These are phyloP conservation scores for Podarcis lilfordi DNA, from an alignment of 2,797 vertebrate species.

Conservation along the genomic window DNA sequence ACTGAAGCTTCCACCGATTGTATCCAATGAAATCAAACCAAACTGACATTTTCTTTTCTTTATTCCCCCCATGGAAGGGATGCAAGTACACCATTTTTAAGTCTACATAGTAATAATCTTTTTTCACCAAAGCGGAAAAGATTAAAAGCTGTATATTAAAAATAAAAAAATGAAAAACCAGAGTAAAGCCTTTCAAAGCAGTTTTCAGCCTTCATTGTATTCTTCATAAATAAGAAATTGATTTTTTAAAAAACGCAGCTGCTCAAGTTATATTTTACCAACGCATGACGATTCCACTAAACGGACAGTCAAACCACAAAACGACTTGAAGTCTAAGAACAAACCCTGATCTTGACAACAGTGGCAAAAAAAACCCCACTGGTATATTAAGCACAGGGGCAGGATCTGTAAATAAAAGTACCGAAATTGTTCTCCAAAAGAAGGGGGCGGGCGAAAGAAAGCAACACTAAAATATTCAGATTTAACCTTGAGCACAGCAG, in stretches of 20 bases:
- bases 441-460: neutral
- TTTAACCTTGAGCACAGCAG: neutral
- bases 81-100: rapidly evolving
- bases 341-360: neutral
- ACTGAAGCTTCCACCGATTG: neutral
- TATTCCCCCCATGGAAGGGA: neutral
- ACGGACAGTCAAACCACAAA: neutral
- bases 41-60: neutral
- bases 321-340: rapidly evolving
- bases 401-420: neutral
- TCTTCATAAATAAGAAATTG: neutral
- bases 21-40: neutral
- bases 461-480: rapidly evolving
- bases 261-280: neutral
- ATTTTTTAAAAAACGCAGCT: neutral
- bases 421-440: neutral
- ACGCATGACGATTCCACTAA: neutral
- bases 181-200: rapidly evolving
- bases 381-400: neutral
- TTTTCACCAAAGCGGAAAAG: neutral
- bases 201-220: neutral
- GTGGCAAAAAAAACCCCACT: neutral
- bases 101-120: neutral
- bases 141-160: neutral
- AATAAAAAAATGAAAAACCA: neutral